Percentiles rank a stretch among this genome's conserved stretches.
Conservation (phyloP, 2,113 vertebrate genomes). For the Gymnocephalus cernua region DNA sequence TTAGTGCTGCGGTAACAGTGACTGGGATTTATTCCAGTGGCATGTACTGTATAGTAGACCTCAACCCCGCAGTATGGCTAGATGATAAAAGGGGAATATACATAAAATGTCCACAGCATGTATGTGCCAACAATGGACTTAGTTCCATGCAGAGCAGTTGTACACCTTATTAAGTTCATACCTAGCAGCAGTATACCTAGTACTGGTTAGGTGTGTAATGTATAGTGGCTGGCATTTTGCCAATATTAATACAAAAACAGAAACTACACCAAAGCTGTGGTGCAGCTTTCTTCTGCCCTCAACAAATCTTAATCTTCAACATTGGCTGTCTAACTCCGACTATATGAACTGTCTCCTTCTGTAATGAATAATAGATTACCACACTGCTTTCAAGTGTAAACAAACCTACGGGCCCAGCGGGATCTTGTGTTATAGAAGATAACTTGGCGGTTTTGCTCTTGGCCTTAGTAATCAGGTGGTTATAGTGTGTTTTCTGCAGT, state of each 20-base stretch:
- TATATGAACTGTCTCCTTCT: background rate
- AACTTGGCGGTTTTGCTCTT: conserved; percentile 30
- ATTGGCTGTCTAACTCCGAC: conserved; percentile 7
- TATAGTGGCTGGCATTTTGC: background rate
- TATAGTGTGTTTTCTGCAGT: conserved; percentile 33
- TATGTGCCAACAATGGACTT: background rate
- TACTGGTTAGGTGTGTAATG: background rate
- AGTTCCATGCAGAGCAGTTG: background rate
- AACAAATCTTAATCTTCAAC: no score
- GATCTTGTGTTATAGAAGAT: conserved; percentile 26
- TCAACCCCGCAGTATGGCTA: background rate
- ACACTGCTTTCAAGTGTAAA: conserved; percentile 31
- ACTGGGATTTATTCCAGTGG: conserved; percentile 3
- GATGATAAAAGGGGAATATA: background rate
- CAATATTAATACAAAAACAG: background rate
- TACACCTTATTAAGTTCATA: background rate
- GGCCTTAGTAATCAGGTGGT: conserved; percentile 35
- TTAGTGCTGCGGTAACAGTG: background rate
- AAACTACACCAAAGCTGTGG: no score
- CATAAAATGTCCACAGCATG: background rate
- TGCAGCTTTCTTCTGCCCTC: no score
- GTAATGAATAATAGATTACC: conserved; percentile 15
- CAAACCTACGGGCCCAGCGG: conserved; percentile 20
- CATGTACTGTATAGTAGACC: background rate
- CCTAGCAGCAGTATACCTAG: background rate